A percentile compares a stretch with the other conserved stretches of the same genome.
These are phyloP conservation scores for Hemicordylus capensis DNA, from an alignment of 2,113 vertebrate genomes.

Conservation along the genomic window DNA sequence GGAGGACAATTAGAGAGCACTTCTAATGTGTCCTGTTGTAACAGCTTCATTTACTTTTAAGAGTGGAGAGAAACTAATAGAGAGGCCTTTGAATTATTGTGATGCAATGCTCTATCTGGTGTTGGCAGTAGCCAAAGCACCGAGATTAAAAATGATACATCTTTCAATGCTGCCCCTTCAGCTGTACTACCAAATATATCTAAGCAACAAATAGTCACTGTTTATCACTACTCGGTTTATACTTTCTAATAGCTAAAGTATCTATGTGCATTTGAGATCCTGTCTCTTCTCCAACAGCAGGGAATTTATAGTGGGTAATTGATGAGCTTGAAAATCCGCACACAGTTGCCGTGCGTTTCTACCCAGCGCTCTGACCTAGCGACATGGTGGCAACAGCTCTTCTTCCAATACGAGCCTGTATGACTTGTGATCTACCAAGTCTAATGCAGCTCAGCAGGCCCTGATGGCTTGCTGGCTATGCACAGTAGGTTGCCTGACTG, in stretches of 20 bases:
- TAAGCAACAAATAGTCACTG: slow-evolving; percentile 76
- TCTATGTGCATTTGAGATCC: slow-evolving; percentile 74
- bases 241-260: slow-evolving; percentile 77
- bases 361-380: slow-evolving; percentile 57
- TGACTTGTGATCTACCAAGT: background rate
- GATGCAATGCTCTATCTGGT: slow-evolving; percentile 76
- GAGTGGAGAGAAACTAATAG: slow-evolving; percentile 80
- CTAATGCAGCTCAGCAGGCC: no score
- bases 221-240: slow-evolving; percentile 79
- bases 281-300: slow-evolving; percentile 66
- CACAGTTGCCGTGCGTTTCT: slow-evolving; percentile 70
- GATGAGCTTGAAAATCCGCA: slow-evolving; percentile 70
- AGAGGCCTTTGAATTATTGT: slow-evolving; percentile 83
- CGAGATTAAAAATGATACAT: slow-evolving; percentile 83
- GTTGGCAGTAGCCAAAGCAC: slow-evolving; percentile 76
- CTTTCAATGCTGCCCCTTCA: slow-evolving; percentile 64
- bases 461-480: background rate
- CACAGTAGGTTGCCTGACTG: background rate
- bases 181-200: slow-evolving; percentile 80
- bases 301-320: slow-evolving; percentile 76
- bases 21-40: slow-evolving; percentile 65
- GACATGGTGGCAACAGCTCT: slow-evolving; percentile 48
- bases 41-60: slow-evolving; percentile 78
- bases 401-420: slow-evolving; percentile 2
- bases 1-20: slow-evolving; percentile 68